phyloP scores from a whole-genome alignment of 1,140 invertebrate species.

The Gonatopus flavifemur region DNA sequence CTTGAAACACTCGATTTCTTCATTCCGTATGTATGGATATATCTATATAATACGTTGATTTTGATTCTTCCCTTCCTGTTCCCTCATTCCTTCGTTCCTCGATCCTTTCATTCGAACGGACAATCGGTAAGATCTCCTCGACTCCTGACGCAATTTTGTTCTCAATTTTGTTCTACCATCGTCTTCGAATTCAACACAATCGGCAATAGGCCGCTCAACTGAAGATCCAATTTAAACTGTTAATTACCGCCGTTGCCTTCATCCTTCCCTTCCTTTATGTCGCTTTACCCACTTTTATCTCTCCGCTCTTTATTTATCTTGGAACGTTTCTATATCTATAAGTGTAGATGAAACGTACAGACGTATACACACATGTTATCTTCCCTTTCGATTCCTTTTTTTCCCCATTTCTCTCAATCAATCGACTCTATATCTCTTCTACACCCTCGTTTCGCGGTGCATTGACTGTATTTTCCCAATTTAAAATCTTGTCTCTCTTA shows the following conservation, averaged over 20 bases:
- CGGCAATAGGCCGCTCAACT: slow-evolving; percentile 37
- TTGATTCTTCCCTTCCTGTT: not conserved
- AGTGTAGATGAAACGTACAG: too few relatives aligned
- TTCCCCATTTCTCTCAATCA: slow-evolving; percentile 13
- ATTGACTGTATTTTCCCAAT: slow-evolving; percentile 34
- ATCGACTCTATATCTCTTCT: slow-evolving; percentile 18
- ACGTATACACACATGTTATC: not conserved
- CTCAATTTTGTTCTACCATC: slow-evolving; percentile 42
- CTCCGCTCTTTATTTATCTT: slow-evolving; percentile 2
- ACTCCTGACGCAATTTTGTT: slow-evolving; percentile 38
- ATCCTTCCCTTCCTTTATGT: not conserved
- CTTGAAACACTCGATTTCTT: too few relatives aligned
- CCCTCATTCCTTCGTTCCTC: slow-evolving; percentile 1
- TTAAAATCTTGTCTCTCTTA: slow-evolving; percentile 56
- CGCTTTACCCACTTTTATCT: not conserved
- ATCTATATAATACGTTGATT: not conserved
- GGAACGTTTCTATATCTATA: too few relatives aligned
- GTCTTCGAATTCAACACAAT: slow-evolving; percentile 36
- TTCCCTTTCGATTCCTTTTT: slow-evolving; percentile 24
- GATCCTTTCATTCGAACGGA: slow-evolving; percentile 16
- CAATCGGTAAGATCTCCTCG: slow-evolving; percentile 28
- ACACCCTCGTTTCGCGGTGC: slow-evolving; percentile 24
- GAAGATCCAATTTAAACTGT: slow-evolving; percentile 48
- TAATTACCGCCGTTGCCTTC: slow-evolving; percentile 38
- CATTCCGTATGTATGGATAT: too few relatives aligned